These are phyloP conservation scores for Drosophila orosa DNA, from an alignment of 1,140 invertebrate species.

Conservation along the genomic window DNA sequence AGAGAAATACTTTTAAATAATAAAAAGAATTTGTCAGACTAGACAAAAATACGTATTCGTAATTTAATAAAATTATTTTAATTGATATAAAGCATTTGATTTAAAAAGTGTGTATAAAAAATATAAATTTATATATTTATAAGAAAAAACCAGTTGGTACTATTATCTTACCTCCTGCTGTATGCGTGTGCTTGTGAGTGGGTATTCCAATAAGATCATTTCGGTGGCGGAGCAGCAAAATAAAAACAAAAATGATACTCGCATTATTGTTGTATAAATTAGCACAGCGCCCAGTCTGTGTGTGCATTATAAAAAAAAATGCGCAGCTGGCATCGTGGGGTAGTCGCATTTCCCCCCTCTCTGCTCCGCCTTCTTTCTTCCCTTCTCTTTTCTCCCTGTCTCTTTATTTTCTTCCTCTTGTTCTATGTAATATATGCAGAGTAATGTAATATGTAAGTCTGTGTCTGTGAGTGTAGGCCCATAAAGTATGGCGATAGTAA, in stretches of 20 bases:
- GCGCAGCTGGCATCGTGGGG: constrained; percentile 58
- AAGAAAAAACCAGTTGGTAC: too few relatives aligned
- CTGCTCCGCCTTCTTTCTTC: background rate
- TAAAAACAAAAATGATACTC: constrained; percentile 62
- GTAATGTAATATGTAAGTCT: constrained; percentile 47
- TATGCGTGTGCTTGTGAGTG: constrained; percentile 26
- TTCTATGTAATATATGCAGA: constrained; percentile 46
- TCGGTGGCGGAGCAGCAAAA: constrained; percentile 51
- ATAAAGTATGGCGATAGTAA: constrained; percentile 43
- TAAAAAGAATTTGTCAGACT: too few relatives aligned
- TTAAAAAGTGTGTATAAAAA: too few relatives aligned
- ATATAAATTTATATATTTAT: too few relatives aligned
- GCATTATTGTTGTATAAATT: constrained; percentile 64
- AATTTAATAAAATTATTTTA: too few relatives aligned
- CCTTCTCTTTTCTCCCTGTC: background rate
- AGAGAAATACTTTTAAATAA: too few relatives aligned
- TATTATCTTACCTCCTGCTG: background rate
- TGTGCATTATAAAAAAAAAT: constrained; percentile 56
- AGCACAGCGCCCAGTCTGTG: constrained; percentile 55
- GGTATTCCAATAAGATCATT: constrained; percentile 70
- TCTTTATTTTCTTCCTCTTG: constrained; percentile 7
- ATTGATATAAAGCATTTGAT: too few relatives aligned
- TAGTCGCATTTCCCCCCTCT: constrained; percentile 22
- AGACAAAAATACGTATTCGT: too few relatives aligned
- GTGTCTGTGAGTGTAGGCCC: constrained; percentile 13